phyloP scores from a whole-genome alignment of 2,113 vertebrate genomes.

The Rhineura floridana region DNA sequence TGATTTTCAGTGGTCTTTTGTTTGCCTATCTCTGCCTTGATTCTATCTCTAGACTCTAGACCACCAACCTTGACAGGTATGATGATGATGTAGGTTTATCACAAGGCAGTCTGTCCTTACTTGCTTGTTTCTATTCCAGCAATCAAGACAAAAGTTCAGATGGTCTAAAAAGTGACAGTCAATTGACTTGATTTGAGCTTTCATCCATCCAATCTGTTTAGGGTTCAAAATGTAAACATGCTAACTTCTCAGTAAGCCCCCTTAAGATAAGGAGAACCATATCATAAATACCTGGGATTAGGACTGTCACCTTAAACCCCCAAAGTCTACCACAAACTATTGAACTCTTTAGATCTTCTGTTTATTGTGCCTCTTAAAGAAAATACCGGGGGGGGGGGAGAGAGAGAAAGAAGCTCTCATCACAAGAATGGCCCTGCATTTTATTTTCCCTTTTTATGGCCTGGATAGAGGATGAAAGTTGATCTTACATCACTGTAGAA shows the following conservation, averaged over 20 bases:
- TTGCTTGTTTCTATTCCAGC: not conserved
- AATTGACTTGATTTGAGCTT: not conserved
- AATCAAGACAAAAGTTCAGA: not conserved
- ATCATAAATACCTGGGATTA: not conserved
- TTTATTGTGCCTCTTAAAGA: slow-evolving; percentile 2
- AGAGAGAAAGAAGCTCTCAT: not conserved
- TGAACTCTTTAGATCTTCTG: slow-evolving; percentile 6
- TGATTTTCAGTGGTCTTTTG: not conserved
- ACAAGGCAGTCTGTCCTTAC: not conserved
- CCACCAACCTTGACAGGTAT: not conserved
- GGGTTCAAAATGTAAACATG: not conserved
- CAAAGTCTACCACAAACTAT: not conserved
- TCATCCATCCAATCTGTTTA: not conserved
- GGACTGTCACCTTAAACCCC: not conserved
- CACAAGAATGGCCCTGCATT: not conserved
- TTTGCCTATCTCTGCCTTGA: not conserved
- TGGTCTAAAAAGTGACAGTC: not conserved
- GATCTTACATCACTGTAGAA: slow-evolving; percentile 7
- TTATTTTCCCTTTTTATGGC: slow-evolving; percentile 3
- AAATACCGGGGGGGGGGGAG: not conserved
- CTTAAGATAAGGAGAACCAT: not conserved
- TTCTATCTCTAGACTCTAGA: no score
- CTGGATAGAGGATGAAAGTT: slow-evolving; percentile 21
- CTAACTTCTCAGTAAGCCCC: not conserved
- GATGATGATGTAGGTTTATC: not conserved